Evolutionary conservation across 2,113 vertebrate species (phyloP), one percentile per base, ranked within the genome.

Genomic region (Haplochromis vanheusdeni): DNA sequence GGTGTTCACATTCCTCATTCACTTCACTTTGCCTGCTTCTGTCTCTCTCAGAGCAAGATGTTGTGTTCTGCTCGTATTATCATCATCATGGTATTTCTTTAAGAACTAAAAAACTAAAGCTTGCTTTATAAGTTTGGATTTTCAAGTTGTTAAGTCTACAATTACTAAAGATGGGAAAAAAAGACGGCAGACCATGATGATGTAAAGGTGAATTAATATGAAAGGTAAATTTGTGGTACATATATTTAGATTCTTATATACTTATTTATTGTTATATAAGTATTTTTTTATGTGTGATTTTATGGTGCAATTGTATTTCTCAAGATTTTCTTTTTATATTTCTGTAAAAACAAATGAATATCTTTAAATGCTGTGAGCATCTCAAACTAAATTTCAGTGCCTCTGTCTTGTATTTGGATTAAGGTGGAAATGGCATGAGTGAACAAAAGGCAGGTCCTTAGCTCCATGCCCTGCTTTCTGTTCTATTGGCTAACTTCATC

Each of bases 61-160:
- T 89, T 92, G 81, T 11, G 26, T 92, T 89, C 82, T 91, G 89
- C 88, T 88, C 88, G 82, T 89, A 89, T 91, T 88, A 84, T 93
- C 93, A 92, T 86, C 82, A 73, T 91, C 87, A 86, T 86, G 79
- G 58, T 91, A 81, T 42, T 52, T 70, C 51, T 83, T 88, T 77
- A 56, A 23, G 31, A 21, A 26, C 33, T 37, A 23, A 56, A 56
- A 54, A 21, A 54, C 19, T 54, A 9, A 55, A 54, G 49, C 6
- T 33, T 3, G 17, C 19, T 55, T 55, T 55, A 7, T 6, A 0
- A 80, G 23, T 21, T 54, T 40, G 28, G 12, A 21, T 40, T 33
- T 62, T 62, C 5, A 62, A 33, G 58, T 62, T 62, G 28, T 62
- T 62, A 62, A 31, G 26, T 60, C 0, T 60, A 6, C 26, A 60